Percentiles rank a stretch among this genome's conserved stretches.
Evolutionary conservation across 2,888 invertebrate genomes (phyloP).

Genomic region (Diaperis boleti): DNA sequence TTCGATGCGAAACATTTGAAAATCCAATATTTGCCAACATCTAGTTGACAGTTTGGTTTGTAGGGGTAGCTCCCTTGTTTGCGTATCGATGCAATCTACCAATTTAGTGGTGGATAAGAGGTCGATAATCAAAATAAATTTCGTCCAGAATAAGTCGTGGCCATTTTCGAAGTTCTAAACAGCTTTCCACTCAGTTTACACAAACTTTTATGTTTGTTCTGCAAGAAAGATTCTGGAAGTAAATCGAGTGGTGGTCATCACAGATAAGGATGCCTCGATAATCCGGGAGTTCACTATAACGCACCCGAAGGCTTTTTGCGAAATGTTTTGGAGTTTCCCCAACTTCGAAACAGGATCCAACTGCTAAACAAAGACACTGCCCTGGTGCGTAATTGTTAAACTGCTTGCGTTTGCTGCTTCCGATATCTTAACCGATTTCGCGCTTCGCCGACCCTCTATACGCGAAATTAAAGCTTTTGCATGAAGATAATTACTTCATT

Average conservation of each 20-base stretch:
- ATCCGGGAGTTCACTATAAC: conserved; percentile 42
- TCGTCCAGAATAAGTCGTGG: conserved; percentile 30
- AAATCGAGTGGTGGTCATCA: conserved; percentile 49
- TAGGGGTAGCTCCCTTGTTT: conserved; percentile 6
- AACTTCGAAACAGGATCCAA: conserved; percentile 47
- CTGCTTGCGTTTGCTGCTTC: conserved; percentile 54
- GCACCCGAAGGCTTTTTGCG: conserved; percentile 46
- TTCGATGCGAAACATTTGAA: conserved; percentile 10
- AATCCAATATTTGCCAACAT: conserved; percentile 14
- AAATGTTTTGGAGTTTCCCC: conserved; percentile 40
- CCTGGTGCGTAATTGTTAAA: conserved; percentile 55
- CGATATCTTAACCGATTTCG: conserved; percentile 57
- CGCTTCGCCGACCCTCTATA: conserved; percentile 50
- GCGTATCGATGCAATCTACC: conserved; percentile 16
- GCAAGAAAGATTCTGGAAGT: conserved; percentile 37
- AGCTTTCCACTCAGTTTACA: conserved; percentile 49
- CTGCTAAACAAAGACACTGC: conserved; percentile 51
- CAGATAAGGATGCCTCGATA: conserved; percentile 50
- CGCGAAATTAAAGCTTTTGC: conserved; percentile 36
- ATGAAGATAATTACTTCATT: conserved; percentile 44
- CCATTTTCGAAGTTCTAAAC: conserved; percentile 47
- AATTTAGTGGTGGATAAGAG: conserved; percentile 7
- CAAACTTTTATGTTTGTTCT: conserved; percentile 51
- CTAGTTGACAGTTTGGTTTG: conserved; percentile 1
- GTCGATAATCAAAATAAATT: conserved; percentile 33